phyloP scores from a whole-genome alignment of 2,797 vertebrate species.

The Harpagifer antarcticus region DNA sequence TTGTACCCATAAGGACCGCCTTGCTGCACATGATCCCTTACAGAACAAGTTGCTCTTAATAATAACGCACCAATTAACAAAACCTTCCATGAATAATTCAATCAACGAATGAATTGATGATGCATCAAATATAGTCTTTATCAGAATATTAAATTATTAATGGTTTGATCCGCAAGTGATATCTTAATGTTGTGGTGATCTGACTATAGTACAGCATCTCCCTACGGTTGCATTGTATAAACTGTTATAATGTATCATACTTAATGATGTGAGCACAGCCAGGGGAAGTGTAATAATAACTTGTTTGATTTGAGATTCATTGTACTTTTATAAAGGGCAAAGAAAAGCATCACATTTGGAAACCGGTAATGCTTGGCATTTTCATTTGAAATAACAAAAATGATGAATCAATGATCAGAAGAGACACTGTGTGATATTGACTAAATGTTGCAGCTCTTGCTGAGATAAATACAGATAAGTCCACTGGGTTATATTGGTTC shows the following conservation, averaged over 20 bases:
- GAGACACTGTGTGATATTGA: too few species aligned
- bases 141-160: neutral
- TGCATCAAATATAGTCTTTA: neutral
- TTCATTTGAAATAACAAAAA: too few species aligned
- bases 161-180: too few species aligned
- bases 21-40: too few species aligned
- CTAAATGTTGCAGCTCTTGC: too few species aligned
- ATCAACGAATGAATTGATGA: neutral
- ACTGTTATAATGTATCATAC: neutral
- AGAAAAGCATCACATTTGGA: neutral
- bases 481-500: too few species aligned
- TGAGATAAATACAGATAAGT: too few species aligned
- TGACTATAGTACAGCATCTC: neutral
- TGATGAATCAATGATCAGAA: too few species aligned
- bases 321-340: neutral
- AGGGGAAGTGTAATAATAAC: too few species aligned
- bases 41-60: neutral
- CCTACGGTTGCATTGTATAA: neutral
- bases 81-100: neutral
- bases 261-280: neutral
- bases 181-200: neutral
- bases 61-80: neutral
- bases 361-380: too few species aligned
- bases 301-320: neutral
- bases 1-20: too few species aligned